Conservation (phyloP, 2,113 vertebrate genomes). For the Amazona vittata region DNA sequence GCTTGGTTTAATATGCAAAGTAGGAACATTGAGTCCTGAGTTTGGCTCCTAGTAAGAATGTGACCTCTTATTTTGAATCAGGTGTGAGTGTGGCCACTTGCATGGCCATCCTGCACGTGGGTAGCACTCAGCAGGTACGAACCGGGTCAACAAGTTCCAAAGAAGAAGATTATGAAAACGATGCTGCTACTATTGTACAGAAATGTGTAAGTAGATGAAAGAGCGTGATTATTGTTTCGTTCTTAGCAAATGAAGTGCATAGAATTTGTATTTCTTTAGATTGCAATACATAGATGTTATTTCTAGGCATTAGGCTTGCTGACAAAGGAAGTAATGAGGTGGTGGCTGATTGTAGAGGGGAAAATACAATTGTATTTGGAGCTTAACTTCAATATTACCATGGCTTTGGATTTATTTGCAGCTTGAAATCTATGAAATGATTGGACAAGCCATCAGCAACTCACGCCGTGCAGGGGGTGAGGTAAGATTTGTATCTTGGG, state of each 20-base stretch:
- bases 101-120: conserved; percentile 97
- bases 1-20: neutral
- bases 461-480: conserved; percentile 95
- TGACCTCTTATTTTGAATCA: conserved; percentile 39
- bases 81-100: conserved; percentile 97
- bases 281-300: accelerated
- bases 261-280: neutral
- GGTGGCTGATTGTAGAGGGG: neutral
- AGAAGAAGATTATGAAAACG: conserved; percentile 98
- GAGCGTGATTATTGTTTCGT: neutral
- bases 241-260: accelerated
- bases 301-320: neutral
- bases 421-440: conserved; percentile 99
- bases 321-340: neutral
- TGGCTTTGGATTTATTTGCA: conserved; percentile 67
- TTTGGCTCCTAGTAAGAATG: neutral
- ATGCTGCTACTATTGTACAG: conserved; percentile 97
- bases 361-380: neutral
- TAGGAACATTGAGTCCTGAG: neutral
- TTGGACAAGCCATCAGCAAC: conserved; percentile 94
- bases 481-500: conserved; percentile 70
- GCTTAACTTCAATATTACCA: neutral
- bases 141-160: conserved; percentile 92
- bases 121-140: conserved; percentile 91
- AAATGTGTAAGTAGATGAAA: conserved; percentile 89